Percentiles rank a stretch among this genome's conserved stretches.
phyloP scores from a whole-genome alignment of 2,888 invertebrate species.

The Labia minor region DNA sequence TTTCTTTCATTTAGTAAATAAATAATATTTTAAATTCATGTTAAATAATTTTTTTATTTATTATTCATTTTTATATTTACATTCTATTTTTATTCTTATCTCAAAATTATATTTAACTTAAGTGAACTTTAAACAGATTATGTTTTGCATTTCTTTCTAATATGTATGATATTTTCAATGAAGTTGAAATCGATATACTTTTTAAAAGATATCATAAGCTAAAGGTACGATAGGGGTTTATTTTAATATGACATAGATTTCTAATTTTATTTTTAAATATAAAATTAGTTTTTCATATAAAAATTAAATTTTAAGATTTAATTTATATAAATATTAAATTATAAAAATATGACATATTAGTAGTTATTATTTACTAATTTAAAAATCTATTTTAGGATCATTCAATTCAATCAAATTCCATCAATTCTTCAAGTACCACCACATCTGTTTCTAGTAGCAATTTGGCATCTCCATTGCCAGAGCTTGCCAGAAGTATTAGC shows the following conservation, averaged over 20 bases:
- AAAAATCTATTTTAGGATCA: no score
- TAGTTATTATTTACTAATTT: no score
- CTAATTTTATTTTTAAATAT: no score
- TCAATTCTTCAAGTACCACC: conserved; percentile 16
- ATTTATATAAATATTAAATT: no score
- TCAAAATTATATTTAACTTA: neutral
- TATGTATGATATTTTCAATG: neutral
- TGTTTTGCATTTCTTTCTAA: neutral
- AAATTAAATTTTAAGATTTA: no score
- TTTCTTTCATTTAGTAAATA: no score
- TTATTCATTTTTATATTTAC: neutral
- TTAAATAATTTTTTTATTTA: neutral
- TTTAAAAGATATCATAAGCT: neutral
- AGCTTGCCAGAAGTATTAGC: conserved; percentile 21
- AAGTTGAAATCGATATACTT: neutral
- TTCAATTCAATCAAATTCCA: neutral
- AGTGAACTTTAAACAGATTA: neutral
- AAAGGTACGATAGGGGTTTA: neutral
- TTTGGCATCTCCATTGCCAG: conserved; percentile 17
- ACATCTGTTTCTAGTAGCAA: conserved; percentile 16
- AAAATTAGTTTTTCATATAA: no score
- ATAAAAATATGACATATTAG: no score
- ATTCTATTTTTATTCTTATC: conserved; percentile 1
- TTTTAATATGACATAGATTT: no score
- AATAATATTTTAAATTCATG: no score